Conservation (phyloP, 2,113 vertebrate species). For the Pitta sordida region DNA sequence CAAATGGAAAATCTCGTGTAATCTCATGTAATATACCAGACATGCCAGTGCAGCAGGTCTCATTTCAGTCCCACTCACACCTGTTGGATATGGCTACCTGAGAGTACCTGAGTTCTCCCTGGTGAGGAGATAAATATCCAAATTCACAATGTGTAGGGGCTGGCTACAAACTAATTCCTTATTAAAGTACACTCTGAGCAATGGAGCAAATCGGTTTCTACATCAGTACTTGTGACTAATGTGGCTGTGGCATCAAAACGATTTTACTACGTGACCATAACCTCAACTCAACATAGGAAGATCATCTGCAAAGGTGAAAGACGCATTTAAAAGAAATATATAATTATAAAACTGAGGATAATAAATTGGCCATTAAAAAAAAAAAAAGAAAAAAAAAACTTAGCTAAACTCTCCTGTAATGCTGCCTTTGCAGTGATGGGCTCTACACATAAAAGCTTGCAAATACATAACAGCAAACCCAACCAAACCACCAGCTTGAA, state of each 20-base stretch:
- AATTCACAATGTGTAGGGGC: neutral
- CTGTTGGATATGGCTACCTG: neutral
- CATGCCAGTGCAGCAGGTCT: neutral
- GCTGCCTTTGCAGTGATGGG: neutral
- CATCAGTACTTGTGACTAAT: neutral
- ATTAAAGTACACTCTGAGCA: neutral
- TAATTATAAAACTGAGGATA: neutral
- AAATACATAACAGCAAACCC: neutral
- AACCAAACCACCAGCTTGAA: neutral
- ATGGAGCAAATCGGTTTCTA: neutral
- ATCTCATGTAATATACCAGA: neutral
- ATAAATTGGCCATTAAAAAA: neutral
- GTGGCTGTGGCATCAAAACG: neutral
- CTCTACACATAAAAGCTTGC: neutral
- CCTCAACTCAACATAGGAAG: neutral
- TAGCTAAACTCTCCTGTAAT: neutral
- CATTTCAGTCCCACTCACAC: neutral
- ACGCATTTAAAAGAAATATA: neutral
- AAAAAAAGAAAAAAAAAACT: neutral
- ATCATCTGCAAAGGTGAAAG: neutral
- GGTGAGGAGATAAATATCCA: neutral
- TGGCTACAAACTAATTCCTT: neutral
- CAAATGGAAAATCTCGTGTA: neutral
- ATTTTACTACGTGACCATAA: neutral
- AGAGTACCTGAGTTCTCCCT: neutral